Percentiles rank a stretch among this genome's conserved stretches.
Conservation (phyloP, 2,113 vertebrate genomes). For the Hippocampus guttulatus region DNA sequence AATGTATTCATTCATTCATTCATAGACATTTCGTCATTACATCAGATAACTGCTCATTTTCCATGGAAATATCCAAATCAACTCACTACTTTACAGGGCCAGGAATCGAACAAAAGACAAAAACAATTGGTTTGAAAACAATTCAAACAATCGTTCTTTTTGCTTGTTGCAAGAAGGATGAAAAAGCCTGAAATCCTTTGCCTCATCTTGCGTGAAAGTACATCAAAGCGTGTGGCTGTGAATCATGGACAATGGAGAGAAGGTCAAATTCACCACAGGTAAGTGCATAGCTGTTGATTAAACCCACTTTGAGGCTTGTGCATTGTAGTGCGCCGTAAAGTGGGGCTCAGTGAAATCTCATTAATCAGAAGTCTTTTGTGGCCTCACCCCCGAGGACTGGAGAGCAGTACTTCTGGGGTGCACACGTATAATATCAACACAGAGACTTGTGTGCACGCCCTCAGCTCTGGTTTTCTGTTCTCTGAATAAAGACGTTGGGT, state of each 20-base stretch:
- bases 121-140: no score
- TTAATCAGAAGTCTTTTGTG: conserved; percentile 18
- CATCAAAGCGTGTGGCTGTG: neutral
- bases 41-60: no score
- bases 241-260: neutral
- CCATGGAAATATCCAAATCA: no score
- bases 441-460: conserved; percentile 1
- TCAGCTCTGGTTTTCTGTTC: conserved; percentile 10
- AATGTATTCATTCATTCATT: no score
- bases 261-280: conserved; percentile 3
- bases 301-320: neutral
- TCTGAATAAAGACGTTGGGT: conserved; percentile 37
- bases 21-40: no score
- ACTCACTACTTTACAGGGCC: neutral
- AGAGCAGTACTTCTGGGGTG: conserved; percentile 7
- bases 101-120: neutral
- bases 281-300: conserved; percentile 19
- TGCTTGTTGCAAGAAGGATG: neutral
- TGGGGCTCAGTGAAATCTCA: neutral
- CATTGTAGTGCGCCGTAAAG: neutral
- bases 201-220: conserved; percentile 3
- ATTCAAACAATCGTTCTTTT: no score
- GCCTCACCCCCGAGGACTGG: conserved; percentile 1
- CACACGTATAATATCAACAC: conserved; percentile 13
- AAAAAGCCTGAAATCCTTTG: conserved; percentile 5